Conservation (phyloP, 2,888 invertebrate species). For the Cheilosia urbana region DNA sequence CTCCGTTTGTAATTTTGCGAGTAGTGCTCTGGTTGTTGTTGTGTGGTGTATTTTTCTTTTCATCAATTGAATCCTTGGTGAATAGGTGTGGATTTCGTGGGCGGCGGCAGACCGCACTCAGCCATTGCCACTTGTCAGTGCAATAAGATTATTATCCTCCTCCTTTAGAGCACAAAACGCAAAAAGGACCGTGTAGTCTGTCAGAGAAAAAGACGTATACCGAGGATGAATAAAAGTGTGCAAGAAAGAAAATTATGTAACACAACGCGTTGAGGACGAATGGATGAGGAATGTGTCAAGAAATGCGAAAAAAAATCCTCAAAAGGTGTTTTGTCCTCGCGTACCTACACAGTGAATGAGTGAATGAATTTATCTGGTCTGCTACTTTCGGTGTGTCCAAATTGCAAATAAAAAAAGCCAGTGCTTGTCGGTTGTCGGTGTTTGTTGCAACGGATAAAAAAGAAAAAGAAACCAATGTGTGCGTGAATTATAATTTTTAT, state of each 20-base stretch:
- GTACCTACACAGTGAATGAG: constrained; percentile 31
- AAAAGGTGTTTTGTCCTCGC: constrained; percentile 25
- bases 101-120: constrained; percentile 58
- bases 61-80: constrained; percentile 20
- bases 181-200: constrained; percentile 4
- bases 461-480: constrained; percentile 13
- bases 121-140: constrained; percentile 63
- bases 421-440: not conserved
- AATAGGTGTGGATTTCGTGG: constrained; percentile 59
- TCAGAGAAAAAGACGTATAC: constrained; percentile 21
- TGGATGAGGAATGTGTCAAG: constrained; percentile 7
- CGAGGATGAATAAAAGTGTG: constrained; percentile 37
- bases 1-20: constrained; percentile 17
- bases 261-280: constrained; percentile 38
- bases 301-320: not conserved
- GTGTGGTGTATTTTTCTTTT: constrained; percentile 10
- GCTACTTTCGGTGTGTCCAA: constrained; percentile 7
- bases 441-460: not conserved
- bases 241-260: constrained; percentile 68
- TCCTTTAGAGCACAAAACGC: constrained; percentile 8
- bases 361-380: constrained; percentile 44
- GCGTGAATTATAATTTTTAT: constrained; percentile 6
- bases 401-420: not conserved
- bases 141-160: constrained; percentile 44
- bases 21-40: constrained; percentile 28